phyloP scores from a whole-genome alignment of 2,113 vertebrate genomes.

The Catharus minimus region DNA sequence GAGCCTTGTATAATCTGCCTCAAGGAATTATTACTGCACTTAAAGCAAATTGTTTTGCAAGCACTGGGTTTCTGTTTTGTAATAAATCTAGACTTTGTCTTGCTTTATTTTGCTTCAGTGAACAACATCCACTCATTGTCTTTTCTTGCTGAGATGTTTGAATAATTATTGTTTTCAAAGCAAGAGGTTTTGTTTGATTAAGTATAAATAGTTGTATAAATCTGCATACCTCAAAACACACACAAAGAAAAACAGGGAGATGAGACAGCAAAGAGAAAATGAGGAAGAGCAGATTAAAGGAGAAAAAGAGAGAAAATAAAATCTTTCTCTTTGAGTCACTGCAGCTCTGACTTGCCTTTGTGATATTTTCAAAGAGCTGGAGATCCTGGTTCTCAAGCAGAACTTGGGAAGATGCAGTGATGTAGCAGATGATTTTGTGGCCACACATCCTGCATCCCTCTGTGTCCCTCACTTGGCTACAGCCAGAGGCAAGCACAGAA shows the following conservation, averaged over 20 bases:
- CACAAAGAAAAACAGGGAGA: not conserved
- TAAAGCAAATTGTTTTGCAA: conserved; percentile 4
- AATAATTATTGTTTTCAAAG: conserved; percentile 1
- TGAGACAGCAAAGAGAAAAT: not conserved
- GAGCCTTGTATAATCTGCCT: not conserved
- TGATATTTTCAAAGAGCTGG: not conserved
- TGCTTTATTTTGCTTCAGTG: conserved; percentile 17
- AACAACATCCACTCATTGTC: not conserved
- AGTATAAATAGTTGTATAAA: not conserved
- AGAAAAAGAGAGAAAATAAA: not conserved
- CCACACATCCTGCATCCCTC: not conserved
- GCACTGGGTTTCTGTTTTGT: not conserved
- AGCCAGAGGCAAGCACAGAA: not conserved
- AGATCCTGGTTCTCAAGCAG: not conserved
- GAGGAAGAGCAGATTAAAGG: not conserved
- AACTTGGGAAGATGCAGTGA: not conserved
- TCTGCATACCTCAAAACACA: not conserved
- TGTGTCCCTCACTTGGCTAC: not conserved
- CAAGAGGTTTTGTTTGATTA: not conserved
- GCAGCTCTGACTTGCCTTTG: not conserved
- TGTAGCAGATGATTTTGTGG: not conserved
- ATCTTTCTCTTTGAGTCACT: not conserved
- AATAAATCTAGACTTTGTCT: not conserved
- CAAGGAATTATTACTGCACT: not conserved
- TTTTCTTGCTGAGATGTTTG: not conserved